Evolutionary conservation across 2,113 vertebrate genomes (phyloP), one percentile per base, ranked within the genome.

Genomic region (Oenanthe oenanthe): DNA sequence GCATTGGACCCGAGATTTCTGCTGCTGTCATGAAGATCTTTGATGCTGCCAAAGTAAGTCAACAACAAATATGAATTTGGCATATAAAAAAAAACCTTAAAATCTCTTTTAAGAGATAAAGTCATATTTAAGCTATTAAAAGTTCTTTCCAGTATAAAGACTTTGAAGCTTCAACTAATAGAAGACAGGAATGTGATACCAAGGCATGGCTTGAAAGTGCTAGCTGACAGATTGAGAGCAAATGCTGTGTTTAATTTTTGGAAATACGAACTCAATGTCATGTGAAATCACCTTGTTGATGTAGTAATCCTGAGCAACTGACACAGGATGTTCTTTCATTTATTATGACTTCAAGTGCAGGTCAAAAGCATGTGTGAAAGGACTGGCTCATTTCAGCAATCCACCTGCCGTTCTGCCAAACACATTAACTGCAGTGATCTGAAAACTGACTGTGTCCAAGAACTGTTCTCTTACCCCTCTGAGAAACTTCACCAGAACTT

Each of bases 1-100:
- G 99, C 93, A 99, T 99, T 90, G 99, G 99, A 93, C 99, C 99
- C 0, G 99, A 99, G 96, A 99, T 99, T 95, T 99, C 99, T 54
- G 88, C 92, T 68, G 98, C 99, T 77, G 99, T 99, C 58, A 98
- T 99, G 98, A 99, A 99, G 93, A 99, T 99, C 95, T 99, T 99
- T 97, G 99, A 99, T 96, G 98, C 98, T 93, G 99, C 99, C 88
- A 98, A 99, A 95, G 99, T 99, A 97, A 97, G 98, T 94, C 5
- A 48, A 26, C 21, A 65, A 31, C 12, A 45, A 48, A 29, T 51
- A 31, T 38, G 50, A 48, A 83, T 42, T 45, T 42, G 29, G 34
- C 3, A 4, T 56, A 32, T 72, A 68, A 3, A 12, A 40, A 40
- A 56, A 81, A 61, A 47, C 7, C 26, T 61, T 89, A 63, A 54